Base-by-base conservation (phyloP, 2,888 invertebrate species). In the Deroplatys truncata region DNA sequence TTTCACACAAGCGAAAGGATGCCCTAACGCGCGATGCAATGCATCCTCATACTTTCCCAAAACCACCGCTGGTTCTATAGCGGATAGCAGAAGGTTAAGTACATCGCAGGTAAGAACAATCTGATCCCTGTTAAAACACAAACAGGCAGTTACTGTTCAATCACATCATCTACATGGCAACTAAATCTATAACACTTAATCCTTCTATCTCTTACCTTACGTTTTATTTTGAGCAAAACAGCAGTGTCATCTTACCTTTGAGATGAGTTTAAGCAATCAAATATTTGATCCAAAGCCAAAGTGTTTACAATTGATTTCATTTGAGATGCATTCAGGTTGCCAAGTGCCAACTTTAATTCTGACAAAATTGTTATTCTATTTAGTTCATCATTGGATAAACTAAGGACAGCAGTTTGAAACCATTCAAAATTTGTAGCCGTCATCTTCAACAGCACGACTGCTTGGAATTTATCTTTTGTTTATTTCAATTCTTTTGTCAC, bases 101-200 rank as follows among this genome's bases (percentile, higher is more conserved):
- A 97, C 95, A 92, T 96, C 96, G 92, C 96, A 96, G 28, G 96
- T 95, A 89, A 96, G 92, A 91, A 95, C 94, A 8, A 95, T 93
- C 92, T 96, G 95, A 90, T 95, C 94, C 91, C 96, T 96, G 92
- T 88, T 92, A 92, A 90, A 86, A 88, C 84, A 88, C 28, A 90
- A 56, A 88, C 85, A 83, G 86, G 86, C 84, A 88, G 7, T 88
- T 87, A 72, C 35, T 56, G 56, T 82, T 84, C 31, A 72, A 28
- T 1, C 25, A 72, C 56, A 56, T 10, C 28, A 84, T 31, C 28
- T 28, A 20, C 4, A 43, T 16, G n/a, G 4, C 2, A 20, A 31
- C 31, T 20, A 28, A 84, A 15, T 84, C 4, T 10, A 4, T 8
- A n/a, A 35, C 8, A 31, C 15, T 20, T 35, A 8, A 25, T 13